phyloP scores from a whole-genome alignment of 2,797 vertebrate genomes.

The Dendrocincla tyrannina region DNA sequence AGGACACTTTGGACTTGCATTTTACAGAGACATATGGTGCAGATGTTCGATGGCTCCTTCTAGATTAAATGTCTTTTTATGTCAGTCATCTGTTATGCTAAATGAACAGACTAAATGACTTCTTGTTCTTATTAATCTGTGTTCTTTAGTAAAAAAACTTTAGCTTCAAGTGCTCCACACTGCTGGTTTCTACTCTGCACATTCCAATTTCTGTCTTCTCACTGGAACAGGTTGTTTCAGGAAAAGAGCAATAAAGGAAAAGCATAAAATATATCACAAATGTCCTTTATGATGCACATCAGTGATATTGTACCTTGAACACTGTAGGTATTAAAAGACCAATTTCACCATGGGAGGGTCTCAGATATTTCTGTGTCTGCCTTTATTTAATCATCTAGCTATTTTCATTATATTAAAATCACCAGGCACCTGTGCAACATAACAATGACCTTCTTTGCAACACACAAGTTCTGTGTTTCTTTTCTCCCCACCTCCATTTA shows the following conservation, averaged over 20 bases:
- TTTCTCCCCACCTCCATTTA: background rate
- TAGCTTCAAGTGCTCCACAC: background rate
- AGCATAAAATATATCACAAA: background rate
- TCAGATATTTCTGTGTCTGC: background rate
- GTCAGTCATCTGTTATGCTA: background rate
- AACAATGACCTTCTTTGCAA: background rate
- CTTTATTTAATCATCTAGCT: background rate
- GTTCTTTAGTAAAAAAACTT: background rate
- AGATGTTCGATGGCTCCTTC: background rate
- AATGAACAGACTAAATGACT: background rate
- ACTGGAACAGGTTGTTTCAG: background rate
- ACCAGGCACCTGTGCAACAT: background rate
- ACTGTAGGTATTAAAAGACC: background rate
- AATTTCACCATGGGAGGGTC: background rate
- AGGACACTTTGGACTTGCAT: background rate
- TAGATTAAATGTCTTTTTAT: background rate
- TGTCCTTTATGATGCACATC: background rate
- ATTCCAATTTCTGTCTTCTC: background rate
- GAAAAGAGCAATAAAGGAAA: background rate
- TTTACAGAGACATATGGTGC: background rate
- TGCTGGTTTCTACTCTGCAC: background rate
- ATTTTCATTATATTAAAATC: background rate
- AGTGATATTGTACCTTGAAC: background rate
- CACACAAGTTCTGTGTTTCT: background rate
- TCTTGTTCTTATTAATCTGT: background rate